phyloP scores from a whole-genome alignment of 2,888 invertebrate species.

The Synanthedon myopaeformis region DNA sequence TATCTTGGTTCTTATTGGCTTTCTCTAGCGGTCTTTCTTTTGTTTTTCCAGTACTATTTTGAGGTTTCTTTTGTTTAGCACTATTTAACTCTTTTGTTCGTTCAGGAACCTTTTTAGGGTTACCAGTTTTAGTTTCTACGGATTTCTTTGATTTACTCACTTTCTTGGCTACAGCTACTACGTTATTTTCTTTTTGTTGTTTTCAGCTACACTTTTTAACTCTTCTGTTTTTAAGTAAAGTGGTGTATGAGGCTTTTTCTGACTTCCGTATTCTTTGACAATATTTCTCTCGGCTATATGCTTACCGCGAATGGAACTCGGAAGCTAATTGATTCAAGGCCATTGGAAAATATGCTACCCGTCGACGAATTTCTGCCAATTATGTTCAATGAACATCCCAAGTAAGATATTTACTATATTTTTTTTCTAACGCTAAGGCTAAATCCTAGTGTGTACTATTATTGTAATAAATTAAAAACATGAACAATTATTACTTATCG shows the following conservation, averaged over 20 bases:
- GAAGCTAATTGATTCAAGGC: conserved; percentile 84
- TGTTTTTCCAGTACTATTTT: not conserved
- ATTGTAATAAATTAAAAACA: no score
- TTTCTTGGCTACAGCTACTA: conserved; percentile 26
- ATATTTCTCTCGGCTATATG: conserved; percentile 88
- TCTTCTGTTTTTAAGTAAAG: conserved; percentile 74
- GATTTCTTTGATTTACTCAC: conserved; percentile 21
- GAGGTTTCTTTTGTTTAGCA: not conserved
- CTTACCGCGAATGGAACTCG: conserved; percentile 83
- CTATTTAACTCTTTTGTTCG: conserved; percentile 22
- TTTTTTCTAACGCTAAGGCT: not conserved
- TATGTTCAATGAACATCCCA: conserved; percentile 91
- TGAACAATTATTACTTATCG: no score
- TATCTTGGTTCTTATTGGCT: conserved; percentile 23
- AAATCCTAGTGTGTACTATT: not conserved
- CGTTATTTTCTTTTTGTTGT: conserved; percentile 41
- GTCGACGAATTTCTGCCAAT: conserved; percentile 98
- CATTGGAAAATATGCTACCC: conserved; percentile 87
- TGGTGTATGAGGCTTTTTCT: conserved; percentile 56
- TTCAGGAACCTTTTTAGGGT: conserved; percentile 13
- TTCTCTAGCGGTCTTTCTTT: conserved; percentile 13
- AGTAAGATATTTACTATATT: conserved; percentile 66
- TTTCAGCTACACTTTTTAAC: conserved; percentile 70
- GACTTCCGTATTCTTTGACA: conserved; percentile 76
- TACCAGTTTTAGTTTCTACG: conserved; percentile 17